Evolutionary conservation across 2,888 invertebrate genomes (phyloP).

Genomic region (Pollenia angustigena): DNA sequence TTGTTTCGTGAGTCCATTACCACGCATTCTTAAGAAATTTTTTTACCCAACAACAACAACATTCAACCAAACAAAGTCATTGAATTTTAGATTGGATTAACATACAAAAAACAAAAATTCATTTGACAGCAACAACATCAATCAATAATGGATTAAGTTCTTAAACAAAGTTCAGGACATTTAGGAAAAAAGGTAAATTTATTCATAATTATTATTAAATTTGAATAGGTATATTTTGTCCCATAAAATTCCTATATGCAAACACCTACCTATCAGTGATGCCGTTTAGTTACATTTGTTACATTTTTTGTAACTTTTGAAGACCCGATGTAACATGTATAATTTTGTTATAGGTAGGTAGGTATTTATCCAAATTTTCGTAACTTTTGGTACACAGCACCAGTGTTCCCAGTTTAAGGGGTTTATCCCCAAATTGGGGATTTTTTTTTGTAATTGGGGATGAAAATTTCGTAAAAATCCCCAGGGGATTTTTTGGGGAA

Average conservation of each 20-base stretch:
- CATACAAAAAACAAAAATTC: neutral
- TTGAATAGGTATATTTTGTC: neutral
- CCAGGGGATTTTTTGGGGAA: too few relatives aligned
- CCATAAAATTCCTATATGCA: neutral
- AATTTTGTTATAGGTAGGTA: too few relatives aligned
- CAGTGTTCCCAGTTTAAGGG: too few relatives aligned
- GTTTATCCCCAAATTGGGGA: too few relatives aligned
- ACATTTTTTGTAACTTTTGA: too few relatives aligned
- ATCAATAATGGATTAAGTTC: slow-evolving; percentile 4
- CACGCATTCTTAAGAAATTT: slow-evolving; percentile 29
- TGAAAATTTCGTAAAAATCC: too few relatives aligned
- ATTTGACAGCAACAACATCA: neutral
- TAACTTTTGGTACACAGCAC: too few relatives aligned
- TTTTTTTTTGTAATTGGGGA: too few relatives aligned
- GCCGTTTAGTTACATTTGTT: too few relatives aligned
- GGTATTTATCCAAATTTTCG: too few relatives aligned
- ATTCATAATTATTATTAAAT: neutral
- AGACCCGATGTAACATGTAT: too few relatives aligned
- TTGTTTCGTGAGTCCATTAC: neutral
- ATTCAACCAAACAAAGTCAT: neutral
- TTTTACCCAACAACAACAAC: slow-evolving; percentile 3
- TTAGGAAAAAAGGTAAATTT: slow-evolving; percentile 29
- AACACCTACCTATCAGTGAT: too few relatives aligned
- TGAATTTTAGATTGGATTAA: slow-evolving; percentile 7
- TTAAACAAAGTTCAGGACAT: neutral